Base-by-base conservation (phyloP, 1,140 invertebrate species). In the Physella acuta region DNA sequence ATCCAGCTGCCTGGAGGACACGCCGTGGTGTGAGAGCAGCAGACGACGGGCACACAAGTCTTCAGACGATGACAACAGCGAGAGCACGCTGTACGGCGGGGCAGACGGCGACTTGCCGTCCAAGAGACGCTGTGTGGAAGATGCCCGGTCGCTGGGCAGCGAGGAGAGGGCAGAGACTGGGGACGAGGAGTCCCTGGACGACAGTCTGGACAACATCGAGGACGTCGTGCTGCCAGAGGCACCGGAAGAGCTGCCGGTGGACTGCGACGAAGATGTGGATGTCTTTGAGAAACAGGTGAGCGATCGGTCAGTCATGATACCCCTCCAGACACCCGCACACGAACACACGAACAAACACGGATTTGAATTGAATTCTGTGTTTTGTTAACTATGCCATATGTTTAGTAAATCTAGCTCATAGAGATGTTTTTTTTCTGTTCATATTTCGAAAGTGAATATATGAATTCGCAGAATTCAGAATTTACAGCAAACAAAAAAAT, bases 321-420 rank as follows among this genome's bases (percentile, higher is more conserved):
- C 37, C 61, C 37, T 30, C 37, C 61, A 63, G 20, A 63, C 61
- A 63, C 37, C 37, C 61, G 11, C 11, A 36, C 61, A 63, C 37
- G 44, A 33, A 68, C 36, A 68, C 67, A 68, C 56, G 60, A 53
- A 68, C 56, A 68, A 37, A n/a, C n/a, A n/a, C n/a, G n/a, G n/a
- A n/a, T n/a, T n/a, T n/a, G n/a, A n/a, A n/a, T n/a, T n/a, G n/a
- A n/a, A n/a, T n/a, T n/a, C n/a, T n/a, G n/a, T n/a, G n/a, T n/a
- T n/a, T n/a, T n/a, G n/a, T n/a, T n/a, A n/a, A n/a, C n/a, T n/a
- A n/a, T n/a, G n/a, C n/a, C n/a, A n/a, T n/a, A n/a, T n/a, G n/a
- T n/a, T n/a, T n/a, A n/a, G n/a, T n/a, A n/a, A n/a, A n/a, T n/a
- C n/a, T n/a, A n/a, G n/a, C n/a, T n/a, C n/a, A n/a, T n/a, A n/a